Evolutionary conservation across 1,140 invertebrate genomes (phyloP).

Genomic region (Cyclina sinensis): DNA sequence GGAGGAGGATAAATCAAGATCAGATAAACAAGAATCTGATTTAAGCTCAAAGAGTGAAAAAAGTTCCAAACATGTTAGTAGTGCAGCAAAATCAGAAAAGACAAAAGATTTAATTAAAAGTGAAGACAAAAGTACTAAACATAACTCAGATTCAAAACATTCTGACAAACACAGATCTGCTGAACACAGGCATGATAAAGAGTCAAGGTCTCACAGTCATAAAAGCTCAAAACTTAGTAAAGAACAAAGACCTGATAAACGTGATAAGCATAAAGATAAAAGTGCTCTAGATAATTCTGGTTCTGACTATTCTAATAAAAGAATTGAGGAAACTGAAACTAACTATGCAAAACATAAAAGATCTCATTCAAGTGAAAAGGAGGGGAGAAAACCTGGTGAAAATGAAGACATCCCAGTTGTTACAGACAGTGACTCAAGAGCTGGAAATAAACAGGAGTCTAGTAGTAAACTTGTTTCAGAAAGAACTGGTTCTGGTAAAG

Average conservation of each 20-base stretch:
- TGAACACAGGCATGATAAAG: not conserved
- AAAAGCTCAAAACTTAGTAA: constrained; percentile 23
- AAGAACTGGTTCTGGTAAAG: not conserved
- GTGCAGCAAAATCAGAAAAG: not conserved
- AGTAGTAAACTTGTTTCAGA: not conserved
- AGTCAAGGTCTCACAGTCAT: not conserved
- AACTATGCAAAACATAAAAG: constrained; percentile 4
- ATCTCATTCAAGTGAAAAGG: constrained; percentile 10
- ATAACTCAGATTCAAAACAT: not conserved
- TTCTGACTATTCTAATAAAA: too few relatives aligned
- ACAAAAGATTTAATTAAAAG: not conserved
- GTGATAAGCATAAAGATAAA: not conserved
- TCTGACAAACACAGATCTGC: not conserved
- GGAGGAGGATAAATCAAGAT: not conserved
- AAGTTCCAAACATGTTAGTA: not conserved
- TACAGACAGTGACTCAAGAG: not conserved
- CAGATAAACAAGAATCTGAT: not conserved
- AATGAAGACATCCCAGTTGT: constrained; percentile 15
- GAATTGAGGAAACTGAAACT: constrained; percentile 13
- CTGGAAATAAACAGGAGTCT: not conserved
- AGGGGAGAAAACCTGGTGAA: not conserved
- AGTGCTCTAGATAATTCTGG: not conserved
- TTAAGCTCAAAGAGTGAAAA: not conserved
- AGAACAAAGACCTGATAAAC: constrained; percentile 10
- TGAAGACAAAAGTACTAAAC: not conserved